Percentiles rank a stretch among this genome's conserved stretches.
These are phyloP conservation scores for Sarcophaga bullata DNA, from an alignment of 1,140 invertebrate species.

Conservation along the genomic window DNA sequence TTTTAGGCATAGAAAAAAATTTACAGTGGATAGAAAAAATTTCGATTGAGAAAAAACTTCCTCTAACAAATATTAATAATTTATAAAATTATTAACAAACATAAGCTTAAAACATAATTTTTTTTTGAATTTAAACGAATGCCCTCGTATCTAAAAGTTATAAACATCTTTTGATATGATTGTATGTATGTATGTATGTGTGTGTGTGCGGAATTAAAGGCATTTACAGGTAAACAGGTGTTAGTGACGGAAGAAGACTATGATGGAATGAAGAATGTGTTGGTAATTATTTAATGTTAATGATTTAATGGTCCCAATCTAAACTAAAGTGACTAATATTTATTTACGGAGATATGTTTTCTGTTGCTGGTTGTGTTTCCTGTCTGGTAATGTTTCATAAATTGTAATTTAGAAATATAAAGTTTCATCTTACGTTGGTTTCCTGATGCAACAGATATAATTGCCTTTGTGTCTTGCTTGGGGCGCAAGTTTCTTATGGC, in stretches of 20 bases:
- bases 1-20: no score
- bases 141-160: background rate
- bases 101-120: background rate
- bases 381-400: background rate
- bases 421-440: background rate
- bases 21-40: no score
- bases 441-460: conserved; percentile 21
- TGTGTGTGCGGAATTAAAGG: background rate
- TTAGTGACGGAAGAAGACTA: background rate
- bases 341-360: conserved; percentile 21
- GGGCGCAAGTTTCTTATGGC: conserved; percentile 30
- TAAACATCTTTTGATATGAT: background rate
- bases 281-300: background rate
- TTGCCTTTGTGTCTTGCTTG: conserved; percentile 30
- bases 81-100: no score
- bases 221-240: background rate
- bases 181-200: conserved; percentile 23
- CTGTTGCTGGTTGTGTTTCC: no score
- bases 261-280: no score
- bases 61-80: no score
- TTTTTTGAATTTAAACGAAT: background rate
- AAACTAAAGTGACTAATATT: conserved; percentile 20
- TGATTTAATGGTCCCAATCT: background rate
- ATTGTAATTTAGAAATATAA: conserved; percentile 24
- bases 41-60: no score